Evolutionary conservation across 1,140 invertebrate genomes (phyloP).

Genomic region (Drosophila pseudoananassae): DNA sequence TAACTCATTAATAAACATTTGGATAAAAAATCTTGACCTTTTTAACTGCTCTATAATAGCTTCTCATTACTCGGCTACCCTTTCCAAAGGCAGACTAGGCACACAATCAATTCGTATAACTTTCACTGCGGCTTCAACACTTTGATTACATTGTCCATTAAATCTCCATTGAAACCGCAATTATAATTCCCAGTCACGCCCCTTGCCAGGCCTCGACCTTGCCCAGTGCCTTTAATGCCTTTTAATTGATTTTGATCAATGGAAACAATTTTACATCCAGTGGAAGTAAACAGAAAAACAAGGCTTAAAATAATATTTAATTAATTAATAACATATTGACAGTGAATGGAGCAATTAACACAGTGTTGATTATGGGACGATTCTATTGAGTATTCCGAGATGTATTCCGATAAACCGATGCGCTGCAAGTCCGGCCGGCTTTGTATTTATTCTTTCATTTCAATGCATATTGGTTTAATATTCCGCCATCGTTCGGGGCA

Average conservation of each 20-base stretch:
- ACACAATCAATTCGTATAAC: slow-evolving; percentile 9
- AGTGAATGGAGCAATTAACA: slow-evolving; percentile 69
- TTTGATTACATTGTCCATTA: slow-evolving; percentile 51
- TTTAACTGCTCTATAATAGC: neutral
- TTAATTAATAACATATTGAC: slow-evolving; percentile 74
- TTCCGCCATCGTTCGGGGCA: slow-evolving; percentile 48
- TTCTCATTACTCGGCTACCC: neutral
- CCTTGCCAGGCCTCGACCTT: neutral
- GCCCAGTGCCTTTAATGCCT: slow-evolving; percentile 48
- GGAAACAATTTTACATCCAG: slow-evolving; percentile 36
- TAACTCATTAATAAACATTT: neutral
- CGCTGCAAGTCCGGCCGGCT: slow-evolving; percentile 9
- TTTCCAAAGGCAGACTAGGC: neutral
- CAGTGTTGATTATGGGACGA: slow-evolving; percentile 59
- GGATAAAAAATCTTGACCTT: neutral
- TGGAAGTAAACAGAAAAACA: slow-evolving; percentile 18
- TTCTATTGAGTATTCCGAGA: slow-evolving; percentile 44
- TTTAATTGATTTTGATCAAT: slow-evolving; percentile 66
- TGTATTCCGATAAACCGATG: slow-evolving; percentile 25
- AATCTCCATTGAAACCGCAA: slow-evolving; percentile 44
- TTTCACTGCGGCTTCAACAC: slow-evolving; percentile 14
- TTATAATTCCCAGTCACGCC: slow-evolving; percentile 26
- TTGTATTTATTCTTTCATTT: slow-evolving; percentile 46
- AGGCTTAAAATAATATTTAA: slow-evolving; percentile 64
- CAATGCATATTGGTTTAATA: slow-evolving; percentile 42